Evolutionary conservation across 2,113 vertebrate genomes (phyloP).

Genomic region (Myiozetetes cayanensis): DNA sequence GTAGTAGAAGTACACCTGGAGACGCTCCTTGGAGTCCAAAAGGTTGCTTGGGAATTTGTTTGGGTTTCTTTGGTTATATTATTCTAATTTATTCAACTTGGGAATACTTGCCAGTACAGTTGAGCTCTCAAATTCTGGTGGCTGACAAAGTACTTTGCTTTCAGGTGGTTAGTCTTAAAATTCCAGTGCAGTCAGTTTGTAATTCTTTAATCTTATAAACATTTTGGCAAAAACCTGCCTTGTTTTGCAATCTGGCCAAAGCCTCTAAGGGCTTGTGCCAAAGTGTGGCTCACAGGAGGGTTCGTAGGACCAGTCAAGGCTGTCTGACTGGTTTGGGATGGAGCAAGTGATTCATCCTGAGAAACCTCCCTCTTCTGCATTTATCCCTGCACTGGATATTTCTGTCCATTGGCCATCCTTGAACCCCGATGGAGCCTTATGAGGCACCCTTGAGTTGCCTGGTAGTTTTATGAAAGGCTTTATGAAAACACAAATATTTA

Average conservation of each 20-base stretch:
- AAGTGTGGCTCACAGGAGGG: not conserved
- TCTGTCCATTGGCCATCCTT: not conserved
- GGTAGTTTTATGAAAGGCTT: not conserved
- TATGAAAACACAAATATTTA: not conserved
- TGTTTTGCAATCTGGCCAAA: not conserved
- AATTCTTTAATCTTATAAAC: not conserved
- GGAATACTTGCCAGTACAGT: not conserved
- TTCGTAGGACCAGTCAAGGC: not conserved
- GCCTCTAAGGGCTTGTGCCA: not conserved
- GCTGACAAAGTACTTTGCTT: not conserved
- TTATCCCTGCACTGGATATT: not conserved
- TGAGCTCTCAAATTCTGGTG: not conserved
- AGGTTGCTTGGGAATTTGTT: not conserved
- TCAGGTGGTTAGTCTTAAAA: not conserved
- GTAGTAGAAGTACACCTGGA: not conserved
- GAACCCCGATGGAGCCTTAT: not conserved
- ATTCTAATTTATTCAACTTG: not conserved
- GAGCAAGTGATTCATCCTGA: not conserved
- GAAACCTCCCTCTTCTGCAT: not conserved
- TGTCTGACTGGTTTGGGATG: not conserved
- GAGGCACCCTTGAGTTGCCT: not conserved
- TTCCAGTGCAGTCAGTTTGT: not conserved
- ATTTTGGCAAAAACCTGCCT: not conserved
- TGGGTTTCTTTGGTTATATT: not conserved
- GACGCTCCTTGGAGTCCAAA: not conserved